Base-by-base conservation (phyloP, 2,888 invertebrate genomes). In the Campoletis raptor region DNA sequence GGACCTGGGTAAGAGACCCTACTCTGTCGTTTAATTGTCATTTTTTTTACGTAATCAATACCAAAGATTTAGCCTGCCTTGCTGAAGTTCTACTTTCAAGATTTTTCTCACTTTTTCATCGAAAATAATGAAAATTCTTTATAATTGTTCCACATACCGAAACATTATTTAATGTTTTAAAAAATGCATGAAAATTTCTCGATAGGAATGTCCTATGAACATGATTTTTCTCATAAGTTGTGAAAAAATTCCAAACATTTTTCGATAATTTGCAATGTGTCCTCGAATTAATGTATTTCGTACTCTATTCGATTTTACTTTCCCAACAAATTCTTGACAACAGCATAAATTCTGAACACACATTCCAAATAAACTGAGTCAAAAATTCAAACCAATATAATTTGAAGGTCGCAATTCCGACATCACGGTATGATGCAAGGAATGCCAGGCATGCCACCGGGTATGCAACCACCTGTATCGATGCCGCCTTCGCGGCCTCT, bases 401-500 rank as follows among this genome's bases (percentile, higher is more conserved):
- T 61, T 61, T 61, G 1, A 61, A 80, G 76, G 70, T 81, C 78
- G 80, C 80, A 74, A 42, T 85, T 81, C 37, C 87, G 74, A 78
- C 86, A 77, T 76, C 89, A 36, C 83, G 92, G 93, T 64, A 96
- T 96, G 95, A 95, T 96, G 95, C 91, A 92, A 80, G 95, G 95
- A 81, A 94, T 94, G 92, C 93, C 93, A 69, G 94, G 94, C 37
- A 92, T 93, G 87, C 95, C 95, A 83, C 95, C 95, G 54, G 95
- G 95, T 88, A 92, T 93, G 89, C 93, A 93, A 74, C 93, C 93
- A 15, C 93, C 94, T 40, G 93, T 92, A 9, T 92, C 94, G 4
- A 91, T 93, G 87, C 93, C 93, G 61, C 96, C 96, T 2, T 94
- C 96, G 2, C 96, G 98, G 93, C 98, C 98, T 2, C 94, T 98